Evolutionary conservation across 2,797 vertebrate genomes (phyloP).

Genomic region (Cichlasoma orientale): DNA sequence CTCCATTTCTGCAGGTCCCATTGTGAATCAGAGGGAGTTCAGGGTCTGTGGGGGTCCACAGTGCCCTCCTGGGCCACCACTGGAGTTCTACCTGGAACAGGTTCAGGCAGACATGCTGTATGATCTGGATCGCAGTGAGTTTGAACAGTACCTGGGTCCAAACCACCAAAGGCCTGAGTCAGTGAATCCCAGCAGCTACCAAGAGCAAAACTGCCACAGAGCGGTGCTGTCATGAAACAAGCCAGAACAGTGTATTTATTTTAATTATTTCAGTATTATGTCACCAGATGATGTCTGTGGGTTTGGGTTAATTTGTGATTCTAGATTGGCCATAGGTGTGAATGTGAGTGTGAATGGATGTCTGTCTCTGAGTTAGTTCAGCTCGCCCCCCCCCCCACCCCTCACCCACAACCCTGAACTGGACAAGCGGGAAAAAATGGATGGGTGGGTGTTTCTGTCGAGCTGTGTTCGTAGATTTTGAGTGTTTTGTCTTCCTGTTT

Average conservation of each 20-base stretch:
- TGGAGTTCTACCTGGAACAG: slow-evolving; percentile 81
- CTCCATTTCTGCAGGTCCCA: slow-evolving; percentile 47
- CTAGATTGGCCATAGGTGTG: no score
- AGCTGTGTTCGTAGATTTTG: slow-evolving; percentile 11
- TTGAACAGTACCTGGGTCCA: slow-evolving; percentile 93
- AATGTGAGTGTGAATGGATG: no score
- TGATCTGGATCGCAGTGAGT: slow-evolving; percentile 93
- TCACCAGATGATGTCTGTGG: neutral
- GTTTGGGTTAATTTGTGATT: no score
- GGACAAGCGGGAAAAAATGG: no score
- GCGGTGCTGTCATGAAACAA: slow-evolving; percentile 40
- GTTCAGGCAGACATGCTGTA: slow-evolving; percentile 87
- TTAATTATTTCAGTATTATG: slow-evolving; percentile 24
- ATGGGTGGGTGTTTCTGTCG: neutral
- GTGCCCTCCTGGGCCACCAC: slow-evolving; percentile 67
- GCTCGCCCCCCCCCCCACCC: no score
- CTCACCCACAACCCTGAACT: no score
- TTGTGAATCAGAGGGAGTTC: slow-evolving; percentile 56
- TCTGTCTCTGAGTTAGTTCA: no score
- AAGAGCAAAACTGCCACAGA: slow-evolving; percentile 52
- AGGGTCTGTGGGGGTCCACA: slow-evolving; percentile 66
- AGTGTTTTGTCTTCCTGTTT: slow-evolving; percentile 21
- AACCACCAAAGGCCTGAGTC: slow-evolving; percentile 72
- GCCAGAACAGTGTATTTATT: slow-evolving; percentile 53
- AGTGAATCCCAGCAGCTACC: slow-evolving; percentile 51